phyloP scores from a whole-genome alignment of 2,888 invertebrate species.

The Oligia fasciuncula region DNA sequence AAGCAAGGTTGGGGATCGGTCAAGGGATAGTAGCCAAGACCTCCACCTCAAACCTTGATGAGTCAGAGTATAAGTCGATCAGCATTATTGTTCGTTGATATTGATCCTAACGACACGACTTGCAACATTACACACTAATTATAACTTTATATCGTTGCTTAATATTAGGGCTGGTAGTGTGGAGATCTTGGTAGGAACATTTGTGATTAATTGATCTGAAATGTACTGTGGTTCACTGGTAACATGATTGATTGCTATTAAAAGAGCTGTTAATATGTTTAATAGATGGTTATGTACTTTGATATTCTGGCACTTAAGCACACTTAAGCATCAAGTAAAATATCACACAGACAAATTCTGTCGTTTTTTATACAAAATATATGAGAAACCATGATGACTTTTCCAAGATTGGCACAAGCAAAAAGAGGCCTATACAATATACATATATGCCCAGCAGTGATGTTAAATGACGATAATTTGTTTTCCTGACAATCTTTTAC shows the following conservation, averaged over 20 bases:
- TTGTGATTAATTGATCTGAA: constrained; percentile 40
- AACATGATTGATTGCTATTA: constrained; percentile 44
- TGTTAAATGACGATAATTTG: background rate
- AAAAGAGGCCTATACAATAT: background rate
- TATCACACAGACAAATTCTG: background rate
- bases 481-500: background rate
- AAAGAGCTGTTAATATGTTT: constrained; percentile 32
- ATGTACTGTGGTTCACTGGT: constrained; percentile 1
- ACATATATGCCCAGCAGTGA: background rate
- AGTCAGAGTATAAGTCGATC: constrained; percentile 74
- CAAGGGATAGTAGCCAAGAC: constrained; percentile 82
- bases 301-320: background rate
- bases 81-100: constrained; percentile 78
- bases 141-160: constrained; percentile 76
- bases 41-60: constrained; percentile 85
- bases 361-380: background rate
- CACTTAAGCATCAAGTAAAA: background rate
- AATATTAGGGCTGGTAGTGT: constrained; percentile 67
- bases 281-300: background rate
- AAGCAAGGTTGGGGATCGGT: constrained; percentile 88
- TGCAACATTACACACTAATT: constrained; percentile 83
- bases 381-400: background rate
- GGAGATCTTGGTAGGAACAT: background rate
- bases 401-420: background rate
- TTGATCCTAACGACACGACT: constrained; percentile 81